Conservation (phyloP, 2,888 invertebrate species). For the Ectobius pallidus region DNA sequence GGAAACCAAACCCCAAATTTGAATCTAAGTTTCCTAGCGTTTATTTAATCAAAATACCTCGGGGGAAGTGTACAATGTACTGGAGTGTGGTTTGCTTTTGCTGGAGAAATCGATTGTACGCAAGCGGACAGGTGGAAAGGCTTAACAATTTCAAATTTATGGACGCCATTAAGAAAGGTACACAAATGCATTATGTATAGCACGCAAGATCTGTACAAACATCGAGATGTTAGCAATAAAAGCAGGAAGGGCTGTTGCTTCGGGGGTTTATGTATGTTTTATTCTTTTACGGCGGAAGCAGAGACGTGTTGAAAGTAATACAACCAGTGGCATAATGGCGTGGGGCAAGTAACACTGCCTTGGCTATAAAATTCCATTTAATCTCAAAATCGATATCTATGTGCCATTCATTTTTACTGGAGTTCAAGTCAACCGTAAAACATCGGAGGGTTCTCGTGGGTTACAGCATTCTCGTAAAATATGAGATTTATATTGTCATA, state of each 20-base stretch:
- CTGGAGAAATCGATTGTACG: no score
- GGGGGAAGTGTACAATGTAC: no score
- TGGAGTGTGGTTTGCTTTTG: no score
- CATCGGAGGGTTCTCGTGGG: neutral
- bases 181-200: neutral
- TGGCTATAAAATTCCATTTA: neutral
- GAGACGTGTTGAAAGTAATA: neutral
- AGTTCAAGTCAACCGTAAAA: constrained; percentile 10
- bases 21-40: no score
- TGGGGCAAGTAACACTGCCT: neutral
- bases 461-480: neutral
- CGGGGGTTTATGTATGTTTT: neutral
- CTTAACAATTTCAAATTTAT: neutral
- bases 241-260: neutral
- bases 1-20: no score
- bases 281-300: constrained; percentile 4
- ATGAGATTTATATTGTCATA: neutral
- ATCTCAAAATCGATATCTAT: constrained; percentile 7
- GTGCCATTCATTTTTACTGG: neutral
- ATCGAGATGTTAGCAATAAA: constrained; percentile 9
- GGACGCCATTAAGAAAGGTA: neutral
- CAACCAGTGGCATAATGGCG: neutral
- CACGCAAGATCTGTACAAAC: neutral
- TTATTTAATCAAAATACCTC: no score
- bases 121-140: no score